These are phyloP conservation scores for Drosophila mulleri DNA, from an alignment of 2,888 invertebrate genomes.

Conservation along the genomic window DNA sequence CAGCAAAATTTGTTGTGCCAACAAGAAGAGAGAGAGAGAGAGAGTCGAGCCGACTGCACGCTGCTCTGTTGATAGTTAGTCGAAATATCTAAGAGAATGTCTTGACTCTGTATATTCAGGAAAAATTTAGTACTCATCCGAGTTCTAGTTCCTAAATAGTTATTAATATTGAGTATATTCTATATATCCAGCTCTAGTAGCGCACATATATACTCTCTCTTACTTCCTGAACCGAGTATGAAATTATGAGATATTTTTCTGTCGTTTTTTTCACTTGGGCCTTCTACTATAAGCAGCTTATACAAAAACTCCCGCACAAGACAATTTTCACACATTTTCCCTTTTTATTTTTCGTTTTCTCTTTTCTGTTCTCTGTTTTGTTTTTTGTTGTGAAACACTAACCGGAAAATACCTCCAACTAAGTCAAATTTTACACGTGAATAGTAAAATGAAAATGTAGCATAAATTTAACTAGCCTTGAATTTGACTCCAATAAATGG, in stretches of 20 bases:
- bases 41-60: not conserved
- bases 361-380: not conserved
- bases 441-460: conserved; percentile 49
- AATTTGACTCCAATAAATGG: conserved; percentile 69
- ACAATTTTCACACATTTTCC: conserved; percentile 17
- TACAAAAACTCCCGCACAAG: conserved; percentile 9
- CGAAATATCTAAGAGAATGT: not conserved
- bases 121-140: not conserved
- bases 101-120: not conserved
- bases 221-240: not conserved
- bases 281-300: conserved; percentile 52
- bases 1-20: conserved; percentile 41
- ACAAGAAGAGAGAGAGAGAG: not conserved
- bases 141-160: not conserved
- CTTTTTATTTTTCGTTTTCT: not conserved
- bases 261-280: conserved; percentile 30
- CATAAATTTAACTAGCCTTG: conserved; percentile 75
- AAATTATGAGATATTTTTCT: conserved; percentile 41
- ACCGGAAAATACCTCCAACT: conserved; percentile 74
- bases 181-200: not conserved
- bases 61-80: not conserved
- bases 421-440: conserved; percentile 56
- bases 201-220: not conserved
- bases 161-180: not conserved
- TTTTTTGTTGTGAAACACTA: conserved; percentile 16